Percentiles rank a stretch among this genome's conserved stretches.
These are phyloP conservation scores for Galleria mellonella DNA, from an alignment of 1,140 invertebrate genomes.

Conservation along the genomic window DNA sequence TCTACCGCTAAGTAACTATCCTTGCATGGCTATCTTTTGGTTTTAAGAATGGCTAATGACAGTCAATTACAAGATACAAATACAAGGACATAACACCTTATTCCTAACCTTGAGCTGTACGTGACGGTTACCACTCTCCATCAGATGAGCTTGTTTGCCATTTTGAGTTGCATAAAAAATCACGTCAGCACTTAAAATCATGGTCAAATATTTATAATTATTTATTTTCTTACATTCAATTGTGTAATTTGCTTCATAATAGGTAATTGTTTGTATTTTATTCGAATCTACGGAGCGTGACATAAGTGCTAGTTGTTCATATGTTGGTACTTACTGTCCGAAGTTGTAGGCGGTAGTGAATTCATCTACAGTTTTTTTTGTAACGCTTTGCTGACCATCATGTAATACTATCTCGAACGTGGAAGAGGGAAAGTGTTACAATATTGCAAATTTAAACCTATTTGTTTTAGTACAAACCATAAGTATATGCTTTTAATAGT, in stretches of 20 bases:
- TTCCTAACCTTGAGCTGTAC: too few relatives aligned
- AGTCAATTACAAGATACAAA: too few relatives aligned
- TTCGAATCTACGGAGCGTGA: slow-evolving; percentile 24
- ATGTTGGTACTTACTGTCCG: background rate
- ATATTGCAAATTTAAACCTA: slow-evolving; percentile 7
- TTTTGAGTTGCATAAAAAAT: too few relatives aligned
- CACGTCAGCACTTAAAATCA: background rate
- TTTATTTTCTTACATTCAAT: slow-evolving; percentile 2
- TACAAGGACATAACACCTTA: too few relatives aligned
- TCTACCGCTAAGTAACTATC: too few relatives aligned
- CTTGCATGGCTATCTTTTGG: too few relatives aligned
- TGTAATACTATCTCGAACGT: slow-evolving; percentile 19
- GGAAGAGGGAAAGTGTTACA: slow-evolving; percentile 22
- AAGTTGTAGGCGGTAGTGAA: slow-evolving; percentile 13
- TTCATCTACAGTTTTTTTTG: slow-evolving; percentile 11
- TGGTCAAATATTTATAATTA: slow-evolving; percentile 2
- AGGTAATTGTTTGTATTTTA: slow-evolving; percentile 17
- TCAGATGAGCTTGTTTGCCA: too few relatives aligned
- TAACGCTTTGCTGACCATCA: slow-evolving; percentile 28
- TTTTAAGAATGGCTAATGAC: too few relatives aligned
- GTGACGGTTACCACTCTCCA: too few relatives aligned
- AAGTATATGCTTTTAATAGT: too few relatives aligned
- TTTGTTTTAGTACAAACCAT: slow-evolving; percentile 4
- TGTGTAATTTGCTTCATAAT: slow-evolving; percentile 1
- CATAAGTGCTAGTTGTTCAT: slow-evolving; percentile 18